Evolutionary conservation across 2,888 invertebrate species (phyloP), one percentile per base, ranked within the genome.

Genomic region (Gryllus longicercus): DNA sequence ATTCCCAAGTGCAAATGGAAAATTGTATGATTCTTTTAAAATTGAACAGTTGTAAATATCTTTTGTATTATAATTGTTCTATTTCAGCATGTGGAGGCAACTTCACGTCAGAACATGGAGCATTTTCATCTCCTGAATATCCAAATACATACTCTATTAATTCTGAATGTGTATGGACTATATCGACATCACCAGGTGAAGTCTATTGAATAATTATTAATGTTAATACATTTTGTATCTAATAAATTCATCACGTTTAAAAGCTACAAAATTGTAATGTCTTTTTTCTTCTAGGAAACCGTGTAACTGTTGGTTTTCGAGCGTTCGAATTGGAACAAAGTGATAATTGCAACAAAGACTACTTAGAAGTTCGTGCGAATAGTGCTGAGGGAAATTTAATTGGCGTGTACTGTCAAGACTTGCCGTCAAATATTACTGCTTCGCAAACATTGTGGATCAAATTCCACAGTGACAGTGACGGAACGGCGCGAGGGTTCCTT

Each of bases 311-410:
- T 0, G 88, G 89, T 18, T 93, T 97, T 85, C 89, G 90, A 83
- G 87, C 88, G 11, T 92, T 98, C 84, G 90, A 93, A 81, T 84
- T 97, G 82, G 92, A 93, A 83, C 63, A 63, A 63, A 63, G 93
- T 5, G 92, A 92, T 8, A 89, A 91, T 83, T 98, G 98, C 85
- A 93, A 94, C 84, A 90, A 91, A 75, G 97, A 98, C 86, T 97
- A 94, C 86, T 87, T 98, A 51, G 97, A 97, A 89, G 89, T 98
- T 80, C 91, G 96, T 50, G 92, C 94, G 88, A 86, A 88, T 0
- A 86, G 89, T 84, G 89, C 90, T 0, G 86, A 87, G 10, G 96
- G 96, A 10, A 87, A 87, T 25, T 84, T 96, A 18, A 84, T 96
- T 18, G 93, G 92, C 0, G 89, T 92, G 5, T 96, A 90, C 85